Evolutionary conservation across 2,888 invertebrate species (phyloP).

Genomic region (Phania funesta): DNA sequence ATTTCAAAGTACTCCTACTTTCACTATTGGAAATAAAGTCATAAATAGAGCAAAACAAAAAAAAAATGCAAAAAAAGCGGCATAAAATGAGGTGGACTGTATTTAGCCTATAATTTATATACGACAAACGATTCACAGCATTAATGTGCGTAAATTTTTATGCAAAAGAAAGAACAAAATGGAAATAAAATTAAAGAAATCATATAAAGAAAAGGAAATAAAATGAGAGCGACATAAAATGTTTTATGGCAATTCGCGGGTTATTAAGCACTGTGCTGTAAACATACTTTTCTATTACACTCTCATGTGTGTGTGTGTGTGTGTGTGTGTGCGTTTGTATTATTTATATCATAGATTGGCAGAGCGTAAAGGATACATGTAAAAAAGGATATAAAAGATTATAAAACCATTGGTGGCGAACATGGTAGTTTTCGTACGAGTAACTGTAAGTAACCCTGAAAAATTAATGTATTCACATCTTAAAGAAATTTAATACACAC

Average conservation of each 20-base stretch:
- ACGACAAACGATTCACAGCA: slow-evolving; percentile 14
- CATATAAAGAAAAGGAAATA: slow-evolving; percentile 22
- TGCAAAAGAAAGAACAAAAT: slow-evolving; percentile 18
- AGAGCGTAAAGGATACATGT: slow-evolving; percentile 43
- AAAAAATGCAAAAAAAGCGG: slow-evolving; percentile 23
- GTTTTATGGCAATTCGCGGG: slow-evolving; percentile 74
- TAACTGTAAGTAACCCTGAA: slow-evolving; percentile 13
- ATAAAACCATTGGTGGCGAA: slow-evolving; percentile 41
- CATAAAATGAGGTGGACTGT: slow-evolving; percentile 43
- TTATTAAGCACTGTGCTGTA: slow-evolving; percentile 69
- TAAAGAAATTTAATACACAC: slow-evolving; percentile 49
- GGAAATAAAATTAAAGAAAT: slow-evolving; percentile 11
- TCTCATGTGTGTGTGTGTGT: background rate
- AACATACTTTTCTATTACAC: slow-evolving; percentile 31
- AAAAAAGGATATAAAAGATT: slow-evolving; percentile 59
- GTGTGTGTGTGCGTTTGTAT: background rate
- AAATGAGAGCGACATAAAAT: slow-evolving; percentile 67
- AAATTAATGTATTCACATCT: slow-evolving; percentile 49
- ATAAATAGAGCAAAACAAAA: slow-evolving; percentile 62
- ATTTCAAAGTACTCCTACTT: slow-evolving; percentile 41
- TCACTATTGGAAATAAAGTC: slow-evolving; percentile 48
- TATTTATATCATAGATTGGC: slow-evolving; percentile 31
- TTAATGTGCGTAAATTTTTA: slow-evolving; percentile 37
- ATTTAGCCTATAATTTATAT: slow-evolving; percentile 25
- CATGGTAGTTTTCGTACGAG: background rate